These are phyloP conservation scores for Paguma larvata DNA, from an alignment of 2,797 vertebrate species.

Conservation along the genomic window DNA sequence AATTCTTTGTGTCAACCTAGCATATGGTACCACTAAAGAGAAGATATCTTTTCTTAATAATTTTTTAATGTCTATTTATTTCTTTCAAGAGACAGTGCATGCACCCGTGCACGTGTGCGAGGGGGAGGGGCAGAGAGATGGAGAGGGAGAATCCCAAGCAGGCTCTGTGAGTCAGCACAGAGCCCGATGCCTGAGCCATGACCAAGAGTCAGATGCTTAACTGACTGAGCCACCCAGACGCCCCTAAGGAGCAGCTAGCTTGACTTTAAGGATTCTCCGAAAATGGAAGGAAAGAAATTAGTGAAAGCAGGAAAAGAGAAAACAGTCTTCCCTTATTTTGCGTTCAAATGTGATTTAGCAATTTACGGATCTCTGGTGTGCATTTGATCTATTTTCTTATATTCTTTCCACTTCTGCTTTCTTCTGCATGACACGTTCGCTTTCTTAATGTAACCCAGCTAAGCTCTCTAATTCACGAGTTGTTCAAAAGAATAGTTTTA, in stretches of 20 bases:
- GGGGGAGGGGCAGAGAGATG: too few species aligned
- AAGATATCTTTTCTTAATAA: background rate
- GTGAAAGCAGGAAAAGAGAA: constrained; percentile 20
- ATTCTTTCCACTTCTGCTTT: background rate
- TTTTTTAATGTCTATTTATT: too few species aligned
- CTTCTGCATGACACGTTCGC: background rate
- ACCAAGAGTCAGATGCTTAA: too few species aligned
- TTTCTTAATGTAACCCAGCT: background rate
- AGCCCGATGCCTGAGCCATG: too few species aligned
- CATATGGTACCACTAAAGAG: background rate
- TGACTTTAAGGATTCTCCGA: background rate
- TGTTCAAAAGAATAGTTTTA: background rate
- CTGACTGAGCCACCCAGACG: too few species aligned
- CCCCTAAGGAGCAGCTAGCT: background rate
- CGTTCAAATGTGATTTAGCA: background rate
- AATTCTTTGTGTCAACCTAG: background rate
- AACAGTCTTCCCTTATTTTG: constrained; percentile 12
- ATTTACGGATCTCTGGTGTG: background rate
- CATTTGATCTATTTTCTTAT: background rate
- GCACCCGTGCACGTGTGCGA: too few species aligned
- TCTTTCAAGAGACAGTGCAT: too few species aligned
- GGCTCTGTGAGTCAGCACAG: too few species aligned
- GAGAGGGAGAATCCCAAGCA: too few species aligned
- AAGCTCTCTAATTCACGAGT: background rate
- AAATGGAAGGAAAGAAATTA: background rate